Base-by-base conservation (phyloP, 2,888 invertebrate genomes). In the Gnatocerus cornutus region DNA sequence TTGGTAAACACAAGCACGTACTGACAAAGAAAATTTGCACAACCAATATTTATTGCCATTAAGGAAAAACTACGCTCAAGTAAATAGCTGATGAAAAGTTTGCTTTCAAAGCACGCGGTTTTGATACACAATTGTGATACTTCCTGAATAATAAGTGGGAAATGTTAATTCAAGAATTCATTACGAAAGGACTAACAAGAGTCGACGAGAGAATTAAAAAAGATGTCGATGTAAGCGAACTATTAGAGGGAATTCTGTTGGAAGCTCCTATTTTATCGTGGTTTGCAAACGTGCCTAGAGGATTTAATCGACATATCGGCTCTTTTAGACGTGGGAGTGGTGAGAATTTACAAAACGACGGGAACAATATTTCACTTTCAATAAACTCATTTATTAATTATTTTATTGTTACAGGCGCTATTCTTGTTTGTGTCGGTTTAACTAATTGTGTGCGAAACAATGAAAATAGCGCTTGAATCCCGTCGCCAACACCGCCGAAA, bases 1-100 rank as follows among this genome's bases (percentile, higher is more conserved):
- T 64, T 64, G 53, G 43, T 41, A 64, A 64, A 64, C 33, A 50
- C 16, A 21, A 55, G 55, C 53, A 33, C 45, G 43, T 45, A 45
- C 45, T 55, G 52, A 64, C 64, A 64, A 64, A 64, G 64, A 43
- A 64, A 55, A 55, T 64, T 64, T 64, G 45, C 53, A 53, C 64
- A 64, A 64, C 29, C 33, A 64, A 45, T 55, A 52, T 45, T 64
- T 53, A 55, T 30, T 33, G 43, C 39, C 41, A 41, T 50, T 39
- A 46, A 61, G 46, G 39, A 46, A 30, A 56, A 56, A 56, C 56
- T 39, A 56, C 56, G 50, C 50, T 27, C 1, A 48, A 2, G 41
- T 27, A 41, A 41, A 56, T 41, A 56, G 12, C 13, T 43, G 56
- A 37, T 16, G 12, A 37, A 52, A 14, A 13, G 16, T 56, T 29